phyloP scores from a whole-genome alignment of 2,888 invertebrate species.

The Melanostoma mellinum region DNA sequence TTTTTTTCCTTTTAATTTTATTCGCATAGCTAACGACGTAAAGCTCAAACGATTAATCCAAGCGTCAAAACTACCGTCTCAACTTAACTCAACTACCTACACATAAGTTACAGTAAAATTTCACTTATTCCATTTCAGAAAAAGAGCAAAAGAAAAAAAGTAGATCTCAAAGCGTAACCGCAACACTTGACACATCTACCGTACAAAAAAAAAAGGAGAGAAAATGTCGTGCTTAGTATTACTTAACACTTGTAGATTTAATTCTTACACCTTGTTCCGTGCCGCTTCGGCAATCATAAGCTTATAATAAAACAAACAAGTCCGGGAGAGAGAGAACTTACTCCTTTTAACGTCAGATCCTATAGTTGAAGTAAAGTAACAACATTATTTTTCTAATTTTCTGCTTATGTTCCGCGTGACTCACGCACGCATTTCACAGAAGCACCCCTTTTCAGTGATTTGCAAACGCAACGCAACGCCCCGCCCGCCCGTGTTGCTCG shows the following conservation, averaged over 20 bases:
- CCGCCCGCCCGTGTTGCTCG: too few species aligned
- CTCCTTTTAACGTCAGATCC: conserved; percentile 25
- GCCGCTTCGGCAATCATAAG: conserved; percentile 56
- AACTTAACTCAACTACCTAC: conserved; percentile 2
- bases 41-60: conserved; percentile 23
- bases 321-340: conserved; percentile 20
- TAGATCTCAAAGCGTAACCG: conserved; percentile 44
- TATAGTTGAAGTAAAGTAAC: conserved; percentile 15
- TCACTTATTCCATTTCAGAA: neutral
- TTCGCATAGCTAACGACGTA: conserved; percentile 6
- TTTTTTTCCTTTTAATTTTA: neutral
- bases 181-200: conserved; percentile 21
- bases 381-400: conserved; percentile 66
- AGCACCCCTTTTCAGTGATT: neutral
- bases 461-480: too few species aligned
- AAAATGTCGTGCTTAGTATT: conserved; percentile 67
- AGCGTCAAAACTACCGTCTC: conserved; percentile 3
- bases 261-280: conserved; percentile 71
- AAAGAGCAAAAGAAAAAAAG: neutral
- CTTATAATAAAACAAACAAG: conserved; percentile 32
- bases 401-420: conserved; percentile 67
- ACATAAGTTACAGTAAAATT: conserved; percentile 10
- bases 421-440: conserved; percentile 57
- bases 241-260: conserved; percentile 72
- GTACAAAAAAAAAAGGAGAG: conserved; percentile 14